Evolutionary conservation across 2,113 vertebrate species (phyloP), one percentile per base, ranked within the genome.

Genomic region (Emydura subglobosa): DNA sequence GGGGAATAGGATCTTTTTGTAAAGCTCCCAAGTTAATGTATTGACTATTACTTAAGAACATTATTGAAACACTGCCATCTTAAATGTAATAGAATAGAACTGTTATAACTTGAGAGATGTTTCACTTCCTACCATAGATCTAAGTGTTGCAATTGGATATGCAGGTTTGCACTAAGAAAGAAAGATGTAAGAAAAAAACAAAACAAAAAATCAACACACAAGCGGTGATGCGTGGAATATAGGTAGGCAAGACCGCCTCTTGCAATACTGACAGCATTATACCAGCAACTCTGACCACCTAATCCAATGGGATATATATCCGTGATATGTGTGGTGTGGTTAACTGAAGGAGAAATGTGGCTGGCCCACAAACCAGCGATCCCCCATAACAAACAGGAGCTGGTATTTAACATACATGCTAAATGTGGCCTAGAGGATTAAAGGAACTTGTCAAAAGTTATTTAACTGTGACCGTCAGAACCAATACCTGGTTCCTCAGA

Each of bases 391-490:
- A 31, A 91, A 57, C 27, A 7, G 19, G 27, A 88, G 91, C 82
- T 57, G n/a, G 49, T 81, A 25, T 44, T 50, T 85, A 50, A 47
- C 55, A 25, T 51, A 79, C 10, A 65, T 42, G 24, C 44, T 54
- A 94, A 92, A 96, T 86, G 94, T 92, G 90, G n/a, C 79, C 93
- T 87, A 29, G 50, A 91, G 85, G 89, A 93, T 86, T 94, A 91
- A 89, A 96, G 76, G 3, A 14, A 31, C 86, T 53, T 49, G 84
- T 91, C 83, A 82, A 79, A 95, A 49, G 55, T 34, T 94, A 81
- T n/a, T 25, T 50, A 61, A 42, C 79, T 61, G 42, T 7, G 79
- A 82, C 83, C 51, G 51, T 42, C 80, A 25, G 74, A 88, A 93
- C 86, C 94, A 91, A 86, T 3, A 2, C 47, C 34, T 3, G 0